Evolutionary conservation across 35 echinoderm and acorn worm genomes (phyloP), one percentile per base, ranked within the genome.

Genomic region (Amphiura filiformis): DNA sequence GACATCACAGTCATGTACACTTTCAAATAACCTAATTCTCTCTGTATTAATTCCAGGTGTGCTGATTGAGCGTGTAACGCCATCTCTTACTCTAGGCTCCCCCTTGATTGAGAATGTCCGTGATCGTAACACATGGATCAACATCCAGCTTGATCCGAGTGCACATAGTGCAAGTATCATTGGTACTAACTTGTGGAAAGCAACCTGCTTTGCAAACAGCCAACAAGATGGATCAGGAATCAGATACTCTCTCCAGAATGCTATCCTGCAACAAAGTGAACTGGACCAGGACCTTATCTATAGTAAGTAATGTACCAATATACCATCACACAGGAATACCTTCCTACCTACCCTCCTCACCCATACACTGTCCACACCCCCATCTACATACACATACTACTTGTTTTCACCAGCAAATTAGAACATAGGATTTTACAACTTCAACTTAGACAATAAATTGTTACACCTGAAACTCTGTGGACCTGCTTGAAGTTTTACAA

Each of bases 131-230:
- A 36, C 84, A 30, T n/a, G 47, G 11, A 32, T 91, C 18, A 56
- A 88, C 34, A 28, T 93, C 33, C 38, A 88, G 20, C 44, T 93
- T 0, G 84, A 38, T 13, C 81, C 91, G 0, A 80, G 70, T 35
- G 31, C 86, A 2, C 57, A 36, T 39, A 79, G 39, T 22, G 81
- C 91, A 5, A 39, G 65, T 13, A 84, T 93, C 81, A 34, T 30
- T 0, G 91, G 91, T 18, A 36, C 56, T 34, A 76, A 93, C 75
- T 42, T 93, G 37, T 93, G 87, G 79, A 36, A 78, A 13, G 91
- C 84, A 0, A 80, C 37, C 9, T 70, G 88, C 56, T 93, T 84
- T 64, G 86, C 82, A 9, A 89, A 28, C 49, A 31, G 76, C 47
- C 42, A 81, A 22, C 32, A 32, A 37, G 78, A 81, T 31, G 87